Base-by-base conservation (phyloP, 2,888 invertebrate species). In the Philhelius pedissequus region DNA sequence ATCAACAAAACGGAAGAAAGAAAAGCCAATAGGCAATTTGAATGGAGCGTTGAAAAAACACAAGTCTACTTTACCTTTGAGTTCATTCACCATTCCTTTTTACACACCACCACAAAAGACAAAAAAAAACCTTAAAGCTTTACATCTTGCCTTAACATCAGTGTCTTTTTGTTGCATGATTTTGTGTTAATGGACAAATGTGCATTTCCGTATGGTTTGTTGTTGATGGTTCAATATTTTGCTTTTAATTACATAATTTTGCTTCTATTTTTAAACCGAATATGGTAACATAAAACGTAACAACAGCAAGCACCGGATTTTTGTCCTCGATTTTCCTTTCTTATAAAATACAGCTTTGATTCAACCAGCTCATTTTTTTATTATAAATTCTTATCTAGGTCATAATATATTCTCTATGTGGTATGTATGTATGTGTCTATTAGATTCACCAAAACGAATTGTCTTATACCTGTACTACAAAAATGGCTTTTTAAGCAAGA, bases 381-480 rank as follows among this genome's bases (percentile, higher is more conserved):
- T 60, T 68, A 35, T 76, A 68, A 69, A 45, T 13, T 83, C 48
- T 50, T 69, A 83, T 64, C 69, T 83, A 83, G 83, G 83, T 83
- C 83, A 83, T 64, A 18, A 71, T 62, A 71, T 15, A 52, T 32
- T 18, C 15, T 11, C 18, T 32, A 13, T 20, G 45, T 50, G n/a
- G n/a, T 6, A 2, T 76, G n/a, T n/a, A n/a, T 56, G 40, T 81
- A 60, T 62, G 40, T 52, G 66, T 50, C 45, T 60, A 54, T 35
- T 27, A 15, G 43, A 15, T 45, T 27, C 13, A 43, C 4, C 25
- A n/a, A n/a, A 43, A 5, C 4, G 8, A 18, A 7, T 38, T 22
- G 20, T 18, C 35, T 35, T 20, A 38, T 45, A 38, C 52, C 25
- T 52, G 13, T 35, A 56, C n/a, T 43, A 73, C 35, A 60, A 13